Conservation (phyloP, 2,888 invertebrate genomes). For the Xestia c-nigrum region DNA sequence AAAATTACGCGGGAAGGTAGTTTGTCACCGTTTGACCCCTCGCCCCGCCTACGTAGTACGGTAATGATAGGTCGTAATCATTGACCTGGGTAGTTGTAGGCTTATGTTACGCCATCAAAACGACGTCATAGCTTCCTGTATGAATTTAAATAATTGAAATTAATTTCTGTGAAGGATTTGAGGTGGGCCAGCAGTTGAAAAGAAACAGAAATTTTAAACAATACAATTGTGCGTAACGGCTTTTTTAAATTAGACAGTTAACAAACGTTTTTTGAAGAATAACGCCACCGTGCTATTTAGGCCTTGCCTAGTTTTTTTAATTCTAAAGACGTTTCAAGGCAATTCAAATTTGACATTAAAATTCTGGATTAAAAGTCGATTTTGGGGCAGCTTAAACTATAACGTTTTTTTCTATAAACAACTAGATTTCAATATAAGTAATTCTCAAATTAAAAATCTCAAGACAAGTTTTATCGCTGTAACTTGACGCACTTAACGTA, state of each 20-base stretch:
- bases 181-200: neutral
- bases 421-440: neutral
- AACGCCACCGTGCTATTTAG: neutral
- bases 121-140: conserved; percentile 34
- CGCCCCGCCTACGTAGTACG: conserved; percentile 40
- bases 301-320: no score
- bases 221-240: neutral
- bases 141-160: neutral
- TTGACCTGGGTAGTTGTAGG: conserved; percentile 33
- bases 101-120: conserved; percentile 37
- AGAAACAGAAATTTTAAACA: neutral
- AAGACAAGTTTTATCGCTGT: neutral
- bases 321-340: neutral
- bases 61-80: conserved; percentile 54
- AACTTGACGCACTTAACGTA: conserved; percentile 22
- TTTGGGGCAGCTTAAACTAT: neutral
- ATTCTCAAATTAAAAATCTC: neutral
- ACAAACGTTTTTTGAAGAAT: neutral
- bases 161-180: neutral
- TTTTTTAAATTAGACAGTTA: neutral
- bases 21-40: conserved; percentile 66
- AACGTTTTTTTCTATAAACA: neutral
- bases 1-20: conserved; percentile 63
- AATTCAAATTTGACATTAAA: neutral
- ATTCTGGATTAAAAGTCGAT: neutral